Conservation (phyloP, 1,140 invertebrate species). For the Anastrepha obliqua region DNA sequence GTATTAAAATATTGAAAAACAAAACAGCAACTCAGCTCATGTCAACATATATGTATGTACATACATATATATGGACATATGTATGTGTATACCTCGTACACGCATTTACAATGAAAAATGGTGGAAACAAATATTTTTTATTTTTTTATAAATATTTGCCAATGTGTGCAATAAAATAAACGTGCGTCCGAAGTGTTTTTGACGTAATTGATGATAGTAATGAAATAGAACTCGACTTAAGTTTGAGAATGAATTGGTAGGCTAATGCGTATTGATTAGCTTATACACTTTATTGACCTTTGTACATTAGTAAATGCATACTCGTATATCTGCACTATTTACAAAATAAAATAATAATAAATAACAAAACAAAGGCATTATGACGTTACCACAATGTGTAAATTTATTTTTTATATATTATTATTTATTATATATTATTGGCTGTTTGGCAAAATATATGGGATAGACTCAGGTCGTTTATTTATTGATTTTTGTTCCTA, state of each 20-base stretch:
- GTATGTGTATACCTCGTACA: not conserved
- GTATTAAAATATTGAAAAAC: too few relatives aligned
- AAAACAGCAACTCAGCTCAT: too few relatives aligned
- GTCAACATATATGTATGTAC: not conserved
- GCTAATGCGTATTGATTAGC: not conserved
- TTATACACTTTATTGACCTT: not conserved
- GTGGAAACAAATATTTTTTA: not conserved
- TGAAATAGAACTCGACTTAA: not conserved
- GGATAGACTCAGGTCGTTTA: too few relatives aligned
- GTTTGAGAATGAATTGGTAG: not conserved
- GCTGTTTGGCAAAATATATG: too few relatives aligned
- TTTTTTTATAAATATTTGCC: not conserved
- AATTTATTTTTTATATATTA: too few relatives aligned
- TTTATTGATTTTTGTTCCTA: too few relatives aligned
- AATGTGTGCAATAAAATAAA: not conserved
- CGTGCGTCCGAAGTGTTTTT: not conserved
- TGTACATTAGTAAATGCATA: too few relatives aligned
- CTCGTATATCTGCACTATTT: not conserved
- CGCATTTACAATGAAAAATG: not conserved
- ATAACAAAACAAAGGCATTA: too few relatives aligned
- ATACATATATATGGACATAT: not conserved
- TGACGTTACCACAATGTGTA: too few relatives aligned
- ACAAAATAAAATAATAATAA: not conserved
- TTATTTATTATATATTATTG: too few relatives aligned
- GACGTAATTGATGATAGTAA: not conserved